phyloP scores from a whole-genome alignment of 2,113 vertebrate species.

The Lipotes vexillifer region DNA sequence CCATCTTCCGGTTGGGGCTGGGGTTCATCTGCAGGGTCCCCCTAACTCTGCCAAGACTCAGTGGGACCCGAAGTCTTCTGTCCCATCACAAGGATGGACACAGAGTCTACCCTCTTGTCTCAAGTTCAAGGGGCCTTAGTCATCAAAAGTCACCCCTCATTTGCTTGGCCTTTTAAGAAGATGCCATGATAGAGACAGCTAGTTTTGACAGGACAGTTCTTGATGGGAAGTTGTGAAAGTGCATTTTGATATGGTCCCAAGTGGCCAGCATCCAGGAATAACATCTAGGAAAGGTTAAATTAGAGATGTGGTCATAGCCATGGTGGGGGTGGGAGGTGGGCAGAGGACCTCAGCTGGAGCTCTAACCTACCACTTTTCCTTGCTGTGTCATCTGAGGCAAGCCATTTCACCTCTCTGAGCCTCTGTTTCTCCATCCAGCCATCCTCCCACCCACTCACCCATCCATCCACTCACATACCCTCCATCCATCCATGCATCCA shows the following conservation, averaged over 20 bases:
- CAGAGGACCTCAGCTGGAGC: neutral
- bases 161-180: neutral
- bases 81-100: neutral
- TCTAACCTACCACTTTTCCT: neutral
- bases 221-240: neutral
- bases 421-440: neutral
- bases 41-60: neutral
- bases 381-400: neutral
- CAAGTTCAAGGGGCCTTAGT: neutral
- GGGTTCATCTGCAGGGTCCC: neutral
- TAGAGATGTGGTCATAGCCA: neutral
- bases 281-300: neutral
- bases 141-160: neutral
- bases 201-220: neutral
- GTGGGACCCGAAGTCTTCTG: neutral
- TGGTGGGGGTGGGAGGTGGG: neutral
- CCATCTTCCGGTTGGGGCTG: neutral
- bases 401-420: neutral
- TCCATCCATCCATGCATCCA: neutral
- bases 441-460: no score
- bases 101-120: neutral
- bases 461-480: no score
- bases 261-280: neutral
- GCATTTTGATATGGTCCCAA: neutral
- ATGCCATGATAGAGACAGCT: neutral